Conservation (phyloP, 2,888 invertebrate species). For the Diarsia brunnea region DNA sequence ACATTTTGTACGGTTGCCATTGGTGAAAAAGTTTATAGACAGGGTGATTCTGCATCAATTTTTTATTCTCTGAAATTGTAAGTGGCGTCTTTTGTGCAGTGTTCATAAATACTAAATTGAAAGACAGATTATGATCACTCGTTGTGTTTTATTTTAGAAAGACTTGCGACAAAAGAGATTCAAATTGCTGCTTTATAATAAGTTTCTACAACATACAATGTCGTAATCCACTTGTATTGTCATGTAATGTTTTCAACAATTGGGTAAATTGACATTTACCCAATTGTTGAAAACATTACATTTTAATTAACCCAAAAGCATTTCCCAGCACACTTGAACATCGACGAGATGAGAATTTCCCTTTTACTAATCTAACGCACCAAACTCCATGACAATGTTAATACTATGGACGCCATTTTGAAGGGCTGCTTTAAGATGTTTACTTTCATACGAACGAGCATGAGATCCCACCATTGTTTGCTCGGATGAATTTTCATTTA, state of each 20-base stretch:
- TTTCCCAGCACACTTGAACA: constrained; percentile 54
- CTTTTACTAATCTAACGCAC: constrained; percentile 71
- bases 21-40: constrained; percentile 18
- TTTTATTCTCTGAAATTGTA: constrained; percentile 24
- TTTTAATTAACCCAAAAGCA: constrained; percentile 28
- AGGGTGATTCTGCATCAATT: constrained; percentile 27
- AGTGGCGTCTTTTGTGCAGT: background rate
- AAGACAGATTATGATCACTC: background rate
- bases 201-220: background rate
- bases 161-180: background rate
- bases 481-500: constrained; percentile 80
- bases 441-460: constrained; percentile 74
- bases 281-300: background rate
- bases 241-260: too few relatives aligned
- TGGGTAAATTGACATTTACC: too few relatives aligned
- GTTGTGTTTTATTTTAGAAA: constrained; percentile 2
- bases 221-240: background rate
- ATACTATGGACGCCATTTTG: constrained; percentile 72
- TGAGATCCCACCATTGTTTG: constrained; percentile 75
- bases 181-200: background rate
- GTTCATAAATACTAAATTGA: background rate
- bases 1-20: constrained; percentile 49
- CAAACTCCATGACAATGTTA: constrained; percentile 72
- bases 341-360: constrained; percentile 68
- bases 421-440: constrained; percentile 76